Evolutionary conservation across 2,888 invertebrate species (phyloP).

Genomic region (Pandemis cinnamomeana): DNA sequence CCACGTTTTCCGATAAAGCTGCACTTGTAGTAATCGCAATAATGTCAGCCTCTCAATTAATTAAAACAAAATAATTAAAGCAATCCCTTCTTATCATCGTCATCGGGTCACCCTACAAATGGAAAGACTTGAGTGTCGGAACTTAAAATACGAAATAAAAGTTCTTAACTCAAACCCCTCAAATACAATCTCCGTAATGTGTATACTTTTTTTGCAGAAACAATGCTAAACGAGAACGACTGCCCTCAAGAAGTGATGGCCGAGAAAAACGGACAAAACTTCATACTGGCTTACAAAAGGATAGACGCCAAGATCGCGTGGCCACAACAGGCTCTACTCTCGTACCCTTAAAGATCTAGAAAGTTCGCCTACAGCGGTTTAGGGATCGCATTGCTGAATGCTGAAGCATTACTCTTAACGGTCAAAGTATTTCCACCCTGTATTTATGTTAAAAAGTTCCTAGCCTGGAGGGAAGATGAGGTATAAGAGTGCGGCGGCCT

Average conservation of each 20-base stretch:
- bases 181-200: not conserved
- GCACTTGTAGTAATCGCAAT: no score
- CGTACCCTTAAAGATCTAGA: conserved; percentile 65
- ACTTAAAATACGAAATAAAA: no score
- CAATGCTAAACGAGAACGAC: conserved; percentile 93
- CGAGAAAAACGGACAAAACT: conserved; percentile 90
- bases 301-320: conserved; percentile 99
- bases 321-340: conserved; percentile 87
- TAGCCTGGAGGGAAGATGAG: not conserved
- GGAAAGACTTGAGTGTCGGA: no score
- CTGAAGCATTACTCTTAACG: not conserved
- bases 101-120: no score
- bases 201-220: conserved; percentile 87
- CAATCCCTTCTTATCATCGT: no score
- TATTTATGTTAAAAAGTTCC: no score
- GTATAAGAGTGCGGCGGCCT: no score
- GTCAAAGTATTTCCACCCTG: not conserved
- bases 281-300: conserved; percentile 97
- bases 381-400: not conserved
- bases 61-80: no score
- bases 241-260: conserved; percentile 95
- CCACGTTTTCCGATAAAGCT: no score
- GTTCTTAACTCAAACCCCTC: no score
- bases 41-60: no score
- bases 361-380: not conserved